These are phyloP conservation scores for Cryptomyrus ogoouensis DNA, from an alignment of 2,113 vertebrate genomes.

Conservation along the genomic window DNA sequence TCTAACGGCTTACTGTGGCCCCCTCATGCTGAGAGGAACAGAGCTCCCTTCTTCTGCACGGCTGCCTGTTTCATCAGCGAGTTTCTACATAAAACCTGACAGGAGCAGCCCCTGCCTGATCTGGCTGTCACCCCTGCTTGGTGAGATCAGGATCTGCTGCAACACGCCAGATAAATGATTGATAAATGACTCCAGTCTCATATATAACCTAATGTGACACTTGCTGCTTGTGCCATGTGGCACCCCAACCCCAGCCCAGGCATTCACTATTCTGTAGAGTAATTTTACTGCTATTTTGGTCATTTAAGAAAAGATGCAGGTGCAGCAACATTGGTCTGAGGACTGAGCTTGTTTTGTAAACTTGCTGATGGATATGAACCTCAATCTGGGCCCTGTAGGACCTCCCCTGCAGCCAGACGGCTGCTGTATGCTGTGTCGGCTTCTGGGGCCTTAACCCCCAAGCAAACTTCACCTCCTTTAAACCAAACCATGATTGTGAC, in stretches of 20 bases:
- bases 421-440: not conserved
- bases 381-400: not conserved
- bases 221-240: not conserved
- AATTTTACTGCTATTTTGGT: not conserved
- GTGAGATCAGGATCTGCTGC: not conserved
- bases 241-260: not conserved
- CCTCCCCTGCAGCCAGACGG: not conserved
- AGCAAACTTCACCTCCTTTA: not conserved
- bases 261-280: not conserved
- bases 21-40: not conserved
- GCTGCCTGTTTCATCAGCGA: not conserved
- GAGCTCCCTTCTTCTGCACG: not conserved
- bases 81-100: not conserved
- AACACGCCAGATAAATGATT: not conserved
- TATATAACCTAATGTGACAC: not conserved
- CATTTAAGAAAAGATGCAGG: not conserved
- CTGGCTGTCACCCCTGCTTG: not conserved
- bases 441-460: not conserved
- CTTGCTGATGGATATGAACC: not conserved
- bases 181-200: not conserved
- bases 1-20: not conserved
- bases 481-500: not conserved
- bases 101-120: not conserved
- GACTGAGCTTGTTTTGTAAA: not conserved
- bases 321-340: not conserved